These are phyloP conservation scores for Drosophila robusta DNA, from an alignment of 2,888 invertebrate genomes.

Conservation along the genomic window DNA sequence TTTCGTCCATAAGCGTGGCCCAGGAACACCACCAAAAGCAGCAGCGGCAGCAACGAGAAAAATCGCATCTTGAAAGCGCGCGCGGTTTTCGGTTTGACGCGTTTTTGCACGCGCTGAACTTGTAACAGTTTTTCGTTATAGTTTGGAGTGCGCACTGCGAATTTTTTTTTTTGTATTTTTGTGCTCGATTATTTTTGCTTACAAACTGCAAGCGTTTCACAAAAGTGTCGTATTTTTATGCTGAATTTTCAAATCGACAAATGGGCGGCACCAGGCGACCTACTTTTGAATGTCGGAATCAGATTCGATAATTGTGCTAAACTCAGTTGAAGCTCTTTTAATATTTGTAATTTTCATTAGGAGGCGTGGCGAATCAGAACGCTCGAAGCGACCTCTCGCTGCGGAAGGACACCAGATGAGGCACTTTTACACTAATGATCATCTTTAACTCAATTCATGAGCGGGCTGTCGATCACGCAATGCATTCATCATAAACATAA, in stretches of 20 bases:
- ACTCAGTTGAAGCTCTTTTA: neutral
- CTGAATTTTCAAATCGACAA: slow-evolving; percentile 70
- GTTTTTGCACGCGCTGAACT: slow-evolving; percentile 49
- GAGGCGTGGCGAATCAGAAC: neutral
- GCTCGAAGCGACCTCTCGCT: slow-evolving; percentile 1
- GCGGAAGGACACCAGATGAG: slow-evolving; percentile 12
- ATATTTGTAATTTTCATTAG: slow-evolving; percentile 21
- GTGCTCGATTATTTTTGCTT: slow-evolving; percentile 62
- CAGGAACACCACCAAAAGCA: slow-evolving; percentile 10
- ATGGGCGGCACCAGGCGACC: slow-evolving; percentile 61
- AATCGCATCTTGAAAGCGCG: slow-evolving; percentile 24
- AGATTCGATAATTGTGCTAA: slow-evolving; percentile 31
- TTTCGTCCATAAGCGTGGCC: neutral
- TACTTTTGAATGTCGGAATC: slow-evolving; percentile 27
- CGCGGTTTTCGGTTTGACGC: slow-evolving; percentile 8
- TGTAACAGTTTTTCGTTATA: slow-evolving; percentile 65
- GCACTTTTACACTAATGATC: neutral
- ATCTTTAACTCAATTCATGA: neutral
- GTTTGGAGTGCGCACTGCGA: slow-evolving; percentile 27
- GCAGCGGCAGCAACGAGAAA: neutral
- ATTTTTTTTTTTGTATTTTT: slow-evolving; percentile 46
- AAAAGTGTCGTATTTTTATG: slow-evolving; percentile 74
- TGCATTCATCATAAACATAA: neutral
- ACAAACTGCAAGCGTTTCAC: slow-evolving; percentile 69
- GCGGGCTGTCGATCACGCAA: neutral